Evolutionary conservation across 2,888 invertebrate genomes (phyloP).

Genomic region (Anarsia innoxiella): DNA sequence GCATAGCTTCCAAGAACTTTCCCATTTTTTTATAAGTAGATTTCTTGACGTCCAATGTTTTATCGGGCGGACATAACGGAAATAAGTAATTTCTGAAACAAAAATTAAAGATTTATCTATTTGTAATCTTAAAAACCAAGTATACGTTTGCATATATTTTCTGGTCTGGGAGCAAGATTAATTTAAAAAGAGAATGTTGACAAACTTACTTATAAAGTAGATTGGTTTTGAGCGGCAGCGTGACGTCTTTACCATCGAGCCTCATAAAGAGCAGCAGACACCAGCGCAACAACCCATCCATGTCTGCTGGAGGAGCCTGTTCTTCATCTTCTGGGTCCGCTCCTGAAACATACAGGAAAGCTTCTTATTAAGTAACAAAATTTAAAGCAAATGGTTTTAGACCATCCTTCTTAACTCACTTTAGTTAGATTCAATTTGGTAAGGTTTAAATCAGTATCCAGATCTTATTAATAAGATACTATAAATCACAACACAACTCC

Average conservation of each 20-base stretch:
- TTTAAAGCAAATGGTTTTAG: no score
- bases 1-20: constrained; percentile 87
- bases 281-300: constrained; percentile 83
- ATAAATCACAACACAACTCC: no score
- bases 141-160: no score
- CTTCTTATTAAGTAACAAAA: no score
- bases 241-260: constrained; percentile 79
- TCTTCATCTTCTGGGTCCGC: constrained; percentile 13
- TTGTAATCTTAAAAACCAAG: no score
- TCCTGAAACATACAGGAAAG: no score
- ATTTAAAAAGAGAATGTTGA: neutral
- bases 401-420: no score
- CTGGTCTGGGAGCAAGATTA: no score
- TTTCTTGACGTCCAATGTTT: constrained; percentile 88
- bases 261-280: constrained; percentile 89
- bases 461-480: no score
- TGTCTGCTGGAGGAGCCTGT: constrained; percentile 60
- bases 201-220: constrained; percentile 81
- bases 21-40: constrained; percentile 92
- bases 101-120: no score
- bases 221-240: constrained; percentile 87
- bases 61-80: constrained; percentile 80
- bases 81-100: constrained; percentile 76
- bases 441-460: no score
- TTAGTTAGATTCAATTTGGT: no score